These are phyloP conservation scores for Coregonus ussuriensis DNA, from an alignment of 2,797 vertebrate species.

Conservation along the genomic window DNA sequence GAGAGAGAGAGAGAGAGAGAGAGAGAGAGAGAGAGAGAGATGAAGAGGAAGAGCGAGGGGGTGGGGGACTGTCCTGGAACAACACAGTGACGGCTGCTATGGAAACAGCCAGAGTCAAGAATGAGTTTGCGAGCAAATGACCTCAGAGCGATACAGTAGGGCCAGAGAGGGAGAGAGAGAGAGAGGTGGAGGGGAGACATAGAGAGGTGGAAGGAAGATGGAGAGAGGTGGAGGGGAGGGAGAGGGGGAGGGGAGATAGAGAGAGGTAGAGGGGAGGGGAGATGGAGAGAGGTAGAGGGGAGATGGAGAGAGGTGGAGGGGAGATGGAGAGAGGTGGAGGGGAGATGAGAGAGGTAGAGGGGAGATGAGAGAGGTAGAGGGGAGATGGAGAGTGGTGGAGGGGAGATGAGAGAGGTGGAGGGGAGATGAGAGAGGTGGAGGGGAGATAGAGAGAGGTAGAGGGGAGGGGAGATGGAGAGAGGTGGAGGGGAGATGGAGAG, in stretches of 20 bases:
- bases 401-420: too few relatives aligned
- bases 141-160: conserved; percentile 20
- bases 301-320: not conserved
- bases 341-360: not conserved
- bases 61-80: conserved; percentile 29
- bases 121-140: conserved; percentile 29
- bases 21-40: too few relatives aligned
- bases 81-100: conserved; percentile 32
- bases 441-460: too few relatives aligned
- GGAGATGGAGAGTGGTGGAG: too few relatives aligned
- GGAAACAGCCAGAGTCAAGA: conserved; percentile 51
- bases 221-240: not conserved
- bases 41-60: not conserved
- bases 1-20: too few relatives aligned
- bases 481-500: too few relatives aligned
- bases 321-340: conserved; percentile 23
- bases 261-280: not conserved
- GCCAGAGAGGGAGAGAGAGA: conserved; percentile 11
- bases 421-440: too few relatives aligned
- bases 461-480: too few relatives aligned
- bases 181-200: not conserved
- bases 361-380: too few relatives aligned
- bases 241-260: conserved; percentile 18
- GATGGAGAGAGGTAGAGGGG: not conserved
- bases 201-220: not conserved